These are phyloP conservation scores for Subanguina moxae DNA, from an alignment of 1,140 invertebrate genomes.

Conservation along the genomic window DNA sequence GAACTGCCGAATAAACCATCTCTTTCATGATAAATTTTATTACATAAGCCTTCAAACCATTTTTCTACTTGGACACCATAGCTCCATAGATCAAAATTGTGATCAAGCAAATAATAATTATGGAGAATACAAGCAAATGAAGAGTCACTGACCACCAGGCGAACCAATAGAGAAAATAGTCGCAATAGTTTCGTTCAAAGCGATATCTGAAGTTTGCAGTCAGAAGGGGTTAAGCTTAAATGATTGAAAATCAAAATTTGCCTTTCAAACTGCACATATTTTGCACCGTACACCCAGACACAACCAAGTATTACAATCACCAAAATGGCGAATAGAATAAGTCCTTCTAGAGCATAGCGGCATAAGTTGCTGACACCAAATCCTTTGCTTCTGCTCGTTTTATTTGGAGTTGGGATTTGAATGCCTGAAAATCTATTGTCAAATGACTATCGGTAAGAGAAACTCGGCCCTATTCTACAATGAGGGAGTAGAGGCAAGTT, in stretches of 20 bases:
- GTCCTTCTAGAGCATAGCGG: conserved; percentile 35
- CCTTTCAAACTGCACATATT: conserved; percentile 28
- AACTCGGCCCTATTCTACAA: too few species aligned
- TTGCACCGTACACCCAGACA: conserved; percentile 33
- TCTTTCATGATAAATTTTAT: background rate
- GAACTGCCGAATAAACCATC: too few species aligned
- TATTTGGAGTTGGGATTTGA: background rate
- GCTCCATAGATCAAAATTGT: conserved; percentile 29
- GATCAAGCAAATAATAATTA: conserved; percentile 21
- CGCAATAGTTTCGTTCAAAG: conserved; percentile 26
- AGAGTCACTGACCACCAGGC: conserved; percentile 21
- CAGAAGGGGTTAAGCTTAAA: too few species aligned
- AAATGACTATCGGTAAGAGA: too few species aligned
- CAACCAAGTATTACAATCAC: conserved; percentile 32
- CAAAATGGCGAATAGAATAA: conserved; percentile 28
- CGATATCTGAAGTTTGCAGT: background rate
- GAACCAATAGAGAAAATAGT: conserved; percentile 21
- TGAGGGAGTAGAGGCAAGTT: too few species aligned
- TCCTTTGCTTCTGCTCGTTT: conserved; percentile 19
- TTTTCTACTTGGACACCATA: conserved; percentile 3
- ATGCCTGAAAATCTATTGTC: background rate
- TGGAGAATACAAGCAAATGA: conserved; percentile 17
- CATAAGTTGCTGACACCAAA: conserved; percentile 24
- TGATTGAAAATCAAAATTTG: conserved; percentile 17
- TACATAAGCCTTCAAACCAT: background rate